Percentiles rank a stretch among this genome's conserved stretches.
Evolutionary conservation across 2,888 invertebrate genomes (phyloP).

Genomic region (Campaea margaritaria): DNA sequence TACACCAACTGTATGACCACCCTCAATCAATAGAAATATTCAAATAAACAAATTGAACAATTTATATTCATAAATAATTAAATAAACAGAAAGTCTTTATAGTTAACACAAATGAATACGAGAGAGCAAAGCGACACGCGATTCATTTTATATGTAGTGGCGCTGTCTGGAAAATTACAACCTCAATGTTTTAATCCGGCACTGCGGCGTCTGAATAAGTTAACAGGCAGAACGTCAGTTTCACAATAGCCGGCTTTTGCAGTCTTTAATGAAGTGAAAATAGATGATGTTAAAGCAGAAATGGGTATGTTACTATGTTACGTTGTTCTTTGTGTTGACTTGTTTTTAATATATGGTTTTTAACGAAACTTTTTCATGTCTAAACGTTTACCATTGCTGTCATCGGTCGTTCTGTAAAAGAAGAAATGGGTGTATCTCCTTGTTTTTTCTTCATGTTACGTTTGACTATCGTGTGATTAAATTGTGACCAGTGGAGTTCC

Average conservation of each 20-base stretch:
- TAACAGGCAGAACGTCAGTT: conserved; percentile 24
- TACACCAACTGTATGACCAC: no score
- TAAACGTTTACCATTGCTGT: no score
- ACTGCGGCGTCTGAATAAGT: conserved; percentile 31
- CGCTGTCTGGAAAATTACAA: conserved; percentile 33
- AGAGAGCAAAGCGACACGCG: conserved; percentile 25
- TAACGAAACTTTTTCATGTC: no score
- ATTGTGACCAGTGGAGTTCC: no score
- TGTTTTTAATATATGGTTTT: no score
- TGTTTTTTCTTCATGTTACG: no score
- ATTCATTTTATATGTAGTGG: conserved; percentile 33
- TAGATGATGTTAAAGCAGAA: conserved; percentile 2
- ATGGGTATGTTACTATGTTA: not conserved
- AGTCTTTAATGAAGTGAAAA: conserved; percentile 19
- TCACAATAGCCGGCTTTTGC: conserved; percentile 11
- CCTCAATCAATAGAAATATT: no score
- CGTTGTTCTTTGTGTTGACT: not conserved
- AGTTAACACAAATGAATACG: conserved; percentile 21
- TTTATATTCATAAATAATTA: not conserved
- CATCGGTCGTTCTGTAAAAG: no score
- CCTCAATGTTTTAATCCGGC: conserved; percentile 34
- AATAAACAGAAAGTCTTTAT: not conserved
- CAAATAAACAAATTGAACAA: no score
- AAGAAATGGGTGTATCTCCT: no score
- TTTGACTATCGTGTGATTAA: no score